A percentile compares a stretch with the other conserved stretches of the same genome.
Evolutionary conservation across 2,113 vertebrate species (phyloP).

Genomic region (Dermatemys mawii): DNA sequence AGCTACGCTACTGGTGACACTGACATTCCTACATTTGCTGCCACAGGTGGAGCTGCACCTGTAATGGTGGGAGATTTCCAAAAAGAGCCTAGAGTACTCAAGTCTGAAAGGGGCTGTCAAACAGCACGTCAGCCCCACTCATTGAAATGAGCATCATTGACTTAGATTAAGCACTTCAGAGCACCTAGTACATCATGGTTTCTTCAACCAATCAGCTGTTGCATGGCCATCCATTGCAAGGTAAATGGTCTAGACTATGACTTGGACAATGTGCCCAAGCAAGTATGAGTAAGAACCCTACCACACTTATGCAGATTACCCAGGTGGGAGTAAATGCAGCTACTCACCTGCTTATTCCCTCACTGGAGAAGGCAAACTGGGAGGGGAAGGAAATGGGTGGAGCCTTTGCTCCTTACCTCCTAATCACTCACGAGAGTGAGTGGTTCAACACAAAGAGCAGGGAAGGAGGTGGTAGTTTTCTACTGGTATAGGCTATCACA

Average conservation of each 20-base stretch:
- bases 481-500: not conserved
- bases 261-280: not conserved
- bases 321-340: accelerated
- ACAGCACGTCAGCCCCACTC: not conserved
- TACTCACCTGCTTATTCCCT: not conserved
- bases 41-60: not conserved
- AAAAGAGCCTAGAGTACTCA: not conserved
- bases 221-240: accelerated
- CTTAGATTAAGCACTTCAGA: not conserved
- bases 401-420: not conserved
- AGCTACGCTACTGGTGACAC: too few species aligned
- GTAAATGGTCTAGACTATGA: accelerated
- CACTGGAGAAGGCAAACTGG: not conserved
- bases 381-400: accelerated
- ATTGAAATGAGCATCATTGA: not conserved
- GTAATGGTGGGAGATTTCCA: not conserved
- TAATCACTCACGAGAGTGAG: not conserved
- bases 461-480: not conserved
- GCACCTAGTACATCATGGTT: not conserved
- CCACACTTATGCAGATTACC: accelerated
- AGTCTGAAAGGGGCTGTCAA: not conserved
- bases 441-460: not conserved
- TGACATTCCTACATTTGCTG: not conserved
- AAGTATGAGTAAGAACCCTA: not conserved
- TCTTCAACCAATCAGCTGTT: too few species aligned